These are phyloP conservation scores for Pachyrhynchus sulphureomaculatus DNA, from an alignment of 1,140 invertebrate genomes.

Conservation along the genomic window DNA sequence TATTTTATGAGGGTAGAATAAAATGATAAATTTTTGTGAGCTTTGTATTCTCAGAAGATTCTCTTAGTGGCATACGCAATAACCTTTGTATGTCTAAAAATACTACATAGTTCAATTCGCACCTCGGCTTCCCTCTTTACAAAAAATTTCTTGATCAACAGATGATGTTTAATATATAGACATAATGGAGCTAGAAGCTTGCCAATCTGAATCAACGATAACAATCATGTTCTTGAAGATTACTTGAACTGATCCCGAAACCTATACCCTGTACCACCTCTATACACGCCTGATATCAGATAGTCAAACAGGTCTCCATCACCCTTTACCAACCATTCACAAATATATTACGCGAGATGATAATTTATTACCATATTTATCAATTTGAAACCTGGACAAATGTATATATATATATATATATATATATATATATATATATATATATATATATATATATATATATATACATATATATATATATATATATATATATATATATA, in stretches of 20 bases:
- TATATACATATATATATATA: no score
- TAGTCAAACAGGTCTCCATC: constrained; percentile 5
- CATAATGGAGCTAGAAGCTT: constrained; percentile 16
- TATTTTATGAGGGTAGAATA: no score
- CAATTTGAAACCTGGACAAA: not conserved
- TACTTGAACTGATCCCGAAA: constrained; percentile 7
- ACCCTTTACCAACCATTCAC: not conserved
- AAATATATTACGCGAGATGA: constrained; percentile 15
- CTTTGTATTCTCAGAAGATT: not conserved
- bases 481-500: no score
- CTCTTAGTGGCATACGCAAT: constrained; percentile 5
- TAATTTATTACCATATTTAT: not conserved
- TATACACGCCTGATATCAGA: constrained; percentile 9
- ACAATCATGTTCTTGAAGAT: constrained; percentile 16
- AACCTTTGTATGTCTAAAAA: constrained; percentile 16
- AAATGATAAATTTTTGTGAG: constrained; percentile 9
- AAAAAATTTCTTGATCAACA: constrained; percentile 6
- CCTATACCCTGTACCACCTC: constrained; percentile 8
- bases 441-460: no score
- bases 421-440: no score
- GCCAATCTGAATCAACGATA: constrained; percentile 11
- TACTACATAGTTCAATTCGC: constrained; percentile 13
- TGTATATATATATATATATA: no score
- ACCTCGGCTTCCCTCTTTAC: not conserved
- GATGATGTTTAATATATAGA: constrained; percentile 3